Conservation (phyloP, 2,888 invertebrate species). For the Lymantria dispar region DNA sequence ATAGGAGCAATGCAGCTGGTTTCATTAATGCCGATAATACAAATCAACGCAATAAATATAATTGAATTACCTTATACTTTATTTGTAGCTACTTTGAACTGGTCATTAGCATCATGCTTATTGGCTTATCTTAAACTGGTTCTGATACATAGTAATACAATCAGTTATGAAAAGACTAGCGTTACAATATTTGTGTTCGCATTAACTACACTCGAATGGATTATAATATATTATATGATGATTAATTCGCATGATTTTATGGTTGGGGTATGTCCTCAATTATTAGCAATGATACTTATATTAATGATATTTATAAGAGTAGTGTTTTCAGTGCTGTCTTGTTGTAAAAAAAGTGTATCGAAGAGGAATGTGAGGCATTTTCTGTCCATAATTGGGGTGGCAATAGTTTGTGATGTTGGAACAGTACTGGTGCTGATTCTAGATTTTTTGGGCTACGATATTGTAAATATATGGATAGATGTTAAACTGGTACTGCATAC, state of each 20-base stretch:
- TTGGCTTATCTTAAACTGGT: conserved; percentile 23
- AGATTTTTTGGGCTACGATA: background rate
- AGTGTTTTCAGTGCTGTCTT: conserved; percentile 22
- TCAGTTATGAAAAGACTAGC: conserved; percentile 18
- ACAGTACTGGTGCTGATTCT: background rate
- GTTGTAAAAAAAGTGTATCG: conserved; percentile 20
- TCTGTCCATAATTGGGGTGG: conserved; percentile 28
- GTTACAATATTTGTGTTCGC: conserved; percentile 12
- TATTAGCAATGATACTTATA: conserved; percentile 17
- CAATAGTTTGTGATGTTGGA: conserved; percentile 27
- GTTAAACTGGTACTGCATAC: conserved; percentile 1
- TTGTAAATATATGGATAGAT: background rate
- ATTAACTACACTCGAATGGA: background rate
- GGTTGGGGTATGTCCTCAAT: background rate
- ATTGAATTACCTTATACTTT: background rate
- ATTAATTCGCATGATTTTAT: no score
- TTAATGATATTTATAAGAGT: conserved; percentile 24
- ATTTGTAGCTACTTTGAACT: background rate
- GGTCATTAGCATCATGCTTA: conserved; percentile 14
- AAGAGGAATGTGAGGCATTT: conserved; percentile 20
- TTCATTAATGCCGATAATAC: background rate
- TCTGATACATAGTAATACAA: conserved; percentile 11
- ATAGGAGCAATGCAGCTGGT: conserved; percentile 24
- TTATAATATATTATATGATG: background rate
- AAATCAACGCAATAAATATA: no score